Base-by-base conservation (phyloP, 2,113 vertebrate genomes). In the Pica pica region DNA sequence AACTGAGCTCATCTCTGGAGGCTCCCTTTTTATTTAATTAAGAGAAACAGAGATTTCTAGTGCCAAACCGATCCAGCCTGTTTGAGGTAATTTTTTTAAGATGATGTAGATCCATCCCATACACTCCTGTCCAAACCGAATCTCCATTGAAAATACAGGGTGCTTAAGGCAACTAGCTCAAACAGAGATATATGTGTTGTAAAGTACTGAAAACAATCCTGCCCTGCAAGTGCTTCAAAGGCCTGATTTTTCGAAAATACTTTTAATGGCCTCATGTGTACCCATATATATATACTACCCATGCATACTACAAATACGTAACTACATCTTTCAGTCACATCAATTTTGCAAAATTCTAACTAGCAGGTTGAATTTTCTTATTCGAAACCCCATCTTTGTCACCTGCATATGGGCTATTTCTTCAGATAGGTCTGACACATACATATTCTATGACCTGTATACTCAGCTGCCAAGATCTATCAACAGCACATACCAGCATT, bases 381-480 rank as follows among this genome's bases (percentile, higher is more conserved):
- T 60, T 78, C 2, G 3, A 74, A 96, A 46, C 4, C 6, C 19
- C 8, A 1, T 77, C 23, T 81, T 70, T 63, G 17, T 81, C 79
- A 95, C 63, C 87, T 95, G 78, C 35, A 70, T 12, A 33, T 33
- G 79, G 35, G 9, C 47, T 74, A 56, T 83, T 91, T 86, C 67
- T 90, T 94, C 85, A 88, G 79, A 47, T 20, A 63, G 35, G 75
- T 60, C 65, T 90, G 82, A 80, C 81, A 89, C 52, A 79, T 76
- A 30, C 23, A 56, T 74, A 35, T 68, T 87, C 89, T 37, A 26
- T 89, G 86, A 75, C 65, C 69, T 71, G 44, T 94, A 49, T 46
- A 70, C 22, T 70, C 92, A 97, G 94, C 94, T 96, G 95, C 88
- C 73, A 86, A 90, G 47, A 64, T 92, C 93, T 75, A 74, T 92